Percentiles rank a stretch among this genome's conserved stretches.
These are phyloP conservation scores for Atopsyche davidsoni DNA, from an alignment of 1,140 invertebrate species.

Conservation along the genomic window DNA sequence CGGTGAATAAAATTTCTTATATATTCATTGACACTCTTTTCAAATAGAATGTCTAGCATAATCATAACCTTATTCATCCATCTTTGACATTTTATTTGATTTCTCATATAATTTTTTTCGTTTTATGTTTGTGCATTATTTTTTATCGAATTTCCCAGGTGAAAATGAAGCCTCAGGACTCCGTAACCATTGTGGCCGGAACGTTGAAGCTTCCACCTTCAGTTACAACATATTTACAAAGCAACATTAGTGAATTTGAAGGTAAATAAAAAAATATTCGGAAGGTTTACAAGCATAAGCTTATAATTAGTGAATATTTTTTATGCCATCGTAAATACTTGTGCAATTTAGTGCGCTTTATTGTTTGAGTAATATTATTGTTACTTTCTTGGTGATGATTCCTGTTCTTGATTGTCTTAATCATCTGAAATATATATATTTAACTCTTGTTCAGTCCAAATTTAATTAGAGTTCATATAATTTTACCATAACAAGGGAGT, in stretches of 20 bases:
- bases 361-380: neutral
- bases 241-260: conserved; percentile 38
- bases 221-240: conserved; percentile 42
- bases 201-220: conserved; percentile 43
- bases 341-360: no score
- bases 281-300: no score
- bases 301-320: no score
- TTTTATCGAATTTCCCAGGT: neutral
- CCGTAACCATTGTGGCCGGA: conserved; percentile 24
- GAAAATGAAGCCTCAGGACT: conserved; percentile 23
- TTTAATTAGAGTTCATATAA: neutral
- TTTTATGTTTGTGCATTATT: neutral
- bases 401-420: neutral
- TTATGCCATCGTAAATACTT: no score
- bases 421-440: neutral
- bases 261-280: conserved; percentile 31
- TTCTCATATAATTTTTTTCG: neutral
- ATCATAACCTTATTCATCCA: neutral
- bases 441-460: neutral
- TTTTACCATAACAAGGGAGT: neutral
- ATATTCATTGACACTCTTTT: neutral
- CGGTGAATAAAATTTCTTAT: neutral
- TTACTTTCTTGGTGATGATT: neutral
- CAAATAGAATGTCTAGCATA: neutral
- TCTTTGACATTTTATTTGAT: neutral